Base-by-base conservation (phyloP, 1,140 invertebrate genomes). In the Brachionus manjavacas region DNA sequence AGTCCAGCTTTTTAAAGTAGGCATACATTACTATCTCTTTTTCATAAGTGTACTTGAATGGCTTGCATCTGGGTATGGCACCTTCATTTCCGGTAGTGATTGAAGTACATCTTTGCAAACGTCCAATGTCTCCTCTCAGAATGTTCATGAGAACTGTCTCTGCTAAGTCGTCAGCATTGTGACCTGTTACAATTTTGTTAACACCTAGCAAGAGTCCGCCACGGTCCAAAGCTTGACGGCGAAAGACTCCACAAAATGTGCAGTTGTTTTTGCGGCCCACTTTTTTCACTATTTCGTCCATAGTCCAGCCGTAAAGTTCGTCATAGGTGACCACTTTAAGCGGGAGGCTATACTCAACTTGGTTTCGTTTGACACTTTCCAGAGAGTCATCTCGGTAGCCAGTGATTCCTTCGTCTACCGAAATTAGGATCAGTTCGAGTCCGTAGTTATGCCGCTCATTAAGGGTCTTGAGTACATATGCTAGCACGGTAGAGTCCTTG, bases 1-100 rank as follows among this genome's bases (percentile, higher is more conserved):
- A 99, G 52, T 98, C 93, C n/a, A 99, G 89, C 86, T 95, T 94
- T 88, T 96, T 96, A 88, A 96, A 98, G 89, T 97, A 96, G 1
- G 96, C 96, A 91, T 98, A 90, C 95, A 99, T 97, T 0, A 99
- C 98, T 88, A 99, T 99, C 91, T 99, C 98, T 88, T 99, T 99
- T 90, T 99, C 97, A 89, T 99, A 99, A 3, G 96, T 94, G 88
- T 99, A 99, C 89, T 99, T 99, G 25, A 99, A 92, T 6, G 97
- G 98, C 89, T 99, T 99, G 78, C 95, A 96, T 86, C 96, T 91
- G 4, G 95, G 95, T 86, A 99, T 94, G 16, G 93, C 91, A 86
- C 87, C 86, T 41, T 85, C 70, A 84, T 80, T 55, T 66, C 68
- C 94, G 11, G 95, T 97, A 20, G 93, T 92, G 80, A 96, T 94